A percentile compares a stretch with the other conserved stretches of the same genome.
Evolutionary conservation across 2,113 vertebrate genomes (phyloP).

Genomic region (Callipepla squamata): DNA sequence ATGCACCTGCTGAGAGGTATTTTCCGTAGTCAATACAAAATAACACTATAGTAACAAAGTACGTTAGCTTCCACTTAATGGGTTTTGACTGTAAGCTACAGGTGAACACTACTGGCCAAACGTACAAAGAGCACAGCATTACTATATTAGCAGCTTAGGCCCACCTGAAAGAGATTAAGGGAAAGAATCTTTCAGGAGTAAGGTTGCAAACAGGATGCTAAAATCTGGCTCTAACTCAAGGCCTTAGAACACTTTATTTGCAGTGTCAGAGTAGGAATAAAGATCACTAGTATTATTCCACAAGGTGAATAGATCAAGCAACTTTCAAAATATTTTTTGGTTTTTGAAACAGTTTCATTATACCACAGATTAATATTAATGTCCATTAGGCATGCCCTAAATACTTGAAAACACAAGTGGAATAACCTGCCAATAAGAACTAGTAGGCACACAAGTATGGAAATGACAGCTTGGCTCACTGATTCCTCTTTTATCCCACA

Average conservation of each 20-base stretch:
- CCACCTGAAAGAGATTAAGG: not conserved
- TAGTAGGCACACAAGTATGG: constrained; percentile 9
- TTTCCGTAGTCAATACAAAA: constrained; percentile 34
- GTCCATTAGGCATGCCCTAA: not conserved
- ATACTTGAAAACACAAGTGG: constrained; percentile 3
- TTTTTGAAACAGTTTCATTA: not conserved
- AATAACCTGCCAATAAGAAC: not conserved
- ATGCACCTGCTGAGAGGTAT: not conserved
- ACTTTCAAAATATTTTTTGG: not conserved
- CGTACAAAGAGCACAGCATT: not conserved
- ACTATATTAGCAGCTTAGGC: not conserved
- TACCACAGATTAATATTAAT: not conserved
- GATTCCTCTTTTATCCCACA: not conserved
- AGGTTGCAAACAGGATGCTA: not conserved
- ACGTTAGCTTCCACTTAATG: not conserved
- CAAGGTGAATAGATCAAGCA: not conserved
- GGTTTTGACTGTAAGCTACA: not conserved
- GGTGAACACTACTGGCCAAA: not conserved
- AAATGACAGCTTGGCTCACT: not conserved
- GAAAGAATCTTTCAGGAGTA: not conserved
- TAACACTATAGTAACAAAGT: not conserved
- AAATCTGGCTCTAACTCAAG: not conserved
- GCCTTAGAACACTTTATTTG: not conserved
- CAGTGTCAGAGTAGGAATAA: not conserved
- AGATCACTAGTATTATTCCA: not conserved